Conservation (phyloP, 2,797 vertebrate genomes). For the Carcharodon carcharias region DNA sequence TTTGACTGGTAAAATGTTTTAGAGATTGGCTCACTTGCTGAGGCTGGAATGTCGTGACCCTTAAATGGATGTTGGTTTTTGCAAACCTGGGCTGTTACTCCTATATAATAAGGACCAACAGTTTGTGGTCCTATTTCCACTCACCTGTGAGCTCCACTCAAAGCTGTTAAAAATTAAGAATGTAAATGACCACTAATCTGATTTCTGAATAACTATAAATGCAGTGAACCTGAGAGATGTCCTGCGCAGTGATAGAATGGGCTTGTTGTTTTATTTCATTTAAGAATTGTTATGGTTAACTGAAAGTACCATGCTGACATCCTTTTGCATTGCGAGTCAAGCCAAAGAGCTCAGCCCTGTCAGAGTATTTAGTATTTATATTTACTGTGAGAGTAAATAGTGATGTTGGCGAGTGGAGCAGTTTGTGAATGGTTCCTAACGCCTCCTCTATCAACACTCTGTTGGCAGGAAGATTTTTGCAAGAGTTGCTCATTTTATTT, state of each 20-base stretch:
- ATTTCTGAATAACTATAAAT: neutral
- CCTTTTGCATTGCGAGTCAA: neutral
- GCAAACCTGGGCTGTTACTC: neutral
- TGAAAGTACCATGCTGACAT: neutral
- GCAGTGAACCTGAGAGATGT: neutral
- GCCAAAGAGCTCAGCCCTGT: neutral
- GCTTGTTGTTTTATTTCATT: neutral
- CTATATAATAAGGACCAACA: neutral
- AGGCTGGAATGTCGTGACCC: neutral
- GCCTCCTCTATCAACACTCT: conserved; percentile 28
- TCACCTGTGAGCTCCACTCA: neutral
- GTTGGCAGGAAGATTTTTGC: conserved; percentile 6
- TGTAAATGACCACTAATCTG: neutral
- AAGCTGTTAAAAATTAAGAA: neutral
- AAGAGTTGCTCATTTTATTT: conserved; percentile 13
- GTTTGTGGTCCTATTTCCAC: neutral
- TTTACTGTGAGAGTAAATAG: conserved; percentile 18
- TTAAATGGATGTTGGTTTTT: neutral
- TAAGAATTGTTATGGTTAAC: neutral
- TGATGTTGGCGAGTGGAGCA: neutral
- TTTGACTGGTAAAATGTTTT: neutral
- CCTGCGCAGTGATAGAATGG: neutral
- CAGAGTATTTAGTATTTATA: conserved; percentile 3
- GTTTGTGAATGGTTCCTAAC: conserved; percentile 20
- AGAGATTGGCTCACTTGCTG: neutral